Conservation (phyloP, 2,888 invertebrate species). For the Baccha elongata region DNA sequence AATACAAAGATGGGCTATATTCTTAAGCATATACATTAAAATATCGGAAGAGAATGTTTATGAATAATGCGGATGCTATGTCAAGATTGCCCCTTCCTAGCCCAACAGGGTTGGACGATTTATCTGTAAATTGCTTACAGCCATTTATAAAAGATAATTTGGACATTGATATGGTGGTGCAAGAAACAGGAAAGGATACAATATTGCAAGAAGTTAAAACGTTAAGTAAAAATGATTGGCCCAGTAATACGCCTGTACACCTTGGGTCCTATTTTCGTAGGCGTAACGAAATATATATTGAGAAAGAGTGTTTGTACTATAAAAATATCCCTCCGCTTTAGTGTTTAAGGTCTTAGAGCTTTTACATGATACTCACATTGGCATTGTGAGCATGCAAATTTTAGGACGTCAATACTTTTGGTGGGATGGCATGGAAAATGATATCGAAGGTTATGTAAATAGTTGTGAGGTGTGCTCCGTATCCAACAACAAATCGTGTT, state of each 20-base stretch:
- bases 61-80: background rate
- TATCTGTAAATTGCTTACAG: too few species aligned
- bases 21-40: background rate
- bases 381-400: background rate
- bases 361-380: background rate
- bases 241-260: too few species aligned
- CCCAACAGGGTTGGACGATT: too few species aligned
- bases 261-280: too few species aligned
- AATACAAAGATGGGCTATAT: conserved; percentile 7
- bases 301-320: too few species aligned
- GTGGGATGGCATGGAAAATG: background rate
- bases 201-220: too few species aligned
- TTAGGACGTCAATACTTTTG: background rate
- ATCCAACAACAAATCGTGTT: background rate
- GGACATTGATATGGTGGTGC: too few species aligned
- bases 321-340: background rate
- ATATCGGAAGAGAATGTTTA: background rate
- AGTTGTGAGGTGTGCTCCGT: background rate
- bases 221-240: too few species aligned
- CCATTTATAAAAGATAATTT: too few species aligned
- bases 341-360: background rate
- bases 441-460: background rate
- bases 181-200: too few species aligned
- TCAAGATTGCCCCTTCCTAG: too few species aligned
- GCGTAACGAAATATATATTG: too few species aligned